Percentiles rank a stretch among this genome's conserved stretches.
Conservation (phyloP, 2,888 invertebrate species). For the Temnothorax rugatulus region DNA sequence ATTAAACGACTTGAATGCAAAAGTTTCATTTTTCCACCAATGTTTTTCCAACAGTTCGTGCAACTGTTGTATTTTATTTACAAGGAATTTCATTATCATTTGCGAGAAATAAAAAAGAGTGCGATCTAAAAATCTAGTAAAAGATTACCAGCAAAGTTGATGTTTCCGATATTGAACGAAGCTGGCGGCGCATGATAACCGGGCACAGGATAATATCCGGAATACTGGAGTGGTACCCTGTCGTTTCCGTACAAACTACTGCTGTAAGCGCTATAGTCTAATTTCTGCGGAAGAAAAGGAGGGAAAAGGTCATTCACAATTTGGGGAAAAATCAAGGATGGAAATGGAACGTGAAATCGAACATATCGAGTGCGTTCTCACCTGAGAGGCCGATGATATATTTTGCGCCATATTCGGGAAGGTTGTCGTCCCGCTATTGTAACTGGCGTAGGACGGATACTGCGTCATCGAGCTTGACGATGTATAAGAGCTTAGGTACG, state of each 20-base stretch:
- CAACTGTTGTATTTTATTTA: neutral
- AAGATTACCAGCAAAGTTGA: constrained; percentile 81
- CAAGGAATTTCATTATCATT: neutral
- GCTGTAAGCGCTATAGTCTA: constrained; percentile 84
- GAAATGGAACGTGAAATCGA: constrained; percentile 29
- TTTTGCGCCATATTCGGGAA: constrained; percentile 84
- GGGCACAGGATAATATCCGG: constrained; percentile 84
- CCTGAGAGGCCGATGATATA: constrained; percentile 84
- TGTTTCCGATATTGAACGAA: constrained; percentile 83
- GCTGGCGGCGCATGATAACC: constrained; percentile 83
- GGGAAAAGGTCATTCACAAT: constrained; percentile 25
- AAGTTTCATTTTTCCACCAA: constrained; percentile 16
- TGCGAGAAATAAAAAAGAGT: neutral
- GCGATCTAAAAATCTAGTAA: neutral
- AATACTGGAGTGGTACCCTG: constrained; percentile 85
- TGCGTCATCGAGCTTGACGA: constrained; percentile 84
- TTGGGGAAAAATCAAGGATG: constrained; percentile 9
- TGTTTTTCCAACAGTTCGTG: neutral
- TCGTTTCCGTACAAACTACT: constrained; percentile 84
- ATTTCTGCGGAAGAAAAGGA: constrained; percentile 77
- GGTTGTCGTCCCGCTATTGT: constrained; percentile 83
- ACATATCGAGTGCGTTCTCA: constrained; percentile 53
- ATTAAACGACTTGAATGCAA: neutral
- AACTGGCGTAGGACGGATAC: constrained; percentile 83
- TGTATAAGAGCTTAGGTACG: constrained; percentile 84